Base-by-base conservation (phyloP, 2,888 invertebrate genomes). In the Callyntrura guangdongensis region DNA sequence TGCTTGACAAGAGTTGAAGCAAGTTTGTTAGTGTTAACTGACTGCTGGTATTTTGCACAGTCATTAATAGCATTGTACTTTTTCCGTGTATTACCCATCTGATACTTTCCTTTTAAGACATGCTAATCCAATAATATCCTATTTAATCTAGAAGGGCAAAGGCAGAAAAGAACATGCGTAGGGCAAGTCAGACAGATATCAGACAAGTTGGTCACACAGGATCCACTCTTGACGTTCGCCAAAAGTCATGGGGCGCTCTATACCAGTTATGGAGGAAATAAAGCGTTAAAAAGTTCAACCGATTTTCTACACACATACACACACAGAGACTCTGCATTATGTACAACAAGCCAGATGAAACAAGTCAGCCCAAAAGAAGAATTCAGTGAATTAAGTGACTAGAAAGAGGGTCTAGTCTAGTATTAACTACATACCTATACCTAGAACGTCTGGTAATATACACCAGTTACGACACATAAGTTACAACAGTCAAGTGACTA, bases 371-470 rank as follows among this genome's bases (percentile, higher is more conserved):
- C 3, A 25, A 9, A 17, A 47, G 17, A 72, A 67, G 17, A 1
- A 47, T 72, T 20, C 22, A 72, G 45, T 72, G 72, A 72, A 72
- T 72, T 56, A 25, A 83, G 53, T 83, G 83, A 67, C n/a, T 53
- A 84, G 69, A 36, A 72, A 20, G 72, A 72, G 84, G 69, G 69
- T 67, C 49, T 17, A 49, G n/a, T 12, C 36, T 45, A 83, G 49
- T 67, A 83, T 49, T 67, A 25, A 69, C 69, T 12, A 64, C 22
- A 12, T 22, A 64, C 14, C 14, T 67, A 83, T n/a, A n/a, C 59
- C 36, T 12, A n/a, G n/a, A n/a, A n/a, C n/a, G n/a, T n/a, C n/a
- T n/a, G n/a, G n/a, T n/a, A n/a, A n/a, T n/a, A n/a, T n/a, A n/a
- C n/a, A n/a, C n/a, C n/a, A n/a, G n/a, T n/a, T n/a, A n/a, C n/a